Evolutionary conservation across 2,888 invertebrate species (phyloP), one percentile per base, ranked within the genome.

Genomic region (Cartodere bifasciata): DNA sequence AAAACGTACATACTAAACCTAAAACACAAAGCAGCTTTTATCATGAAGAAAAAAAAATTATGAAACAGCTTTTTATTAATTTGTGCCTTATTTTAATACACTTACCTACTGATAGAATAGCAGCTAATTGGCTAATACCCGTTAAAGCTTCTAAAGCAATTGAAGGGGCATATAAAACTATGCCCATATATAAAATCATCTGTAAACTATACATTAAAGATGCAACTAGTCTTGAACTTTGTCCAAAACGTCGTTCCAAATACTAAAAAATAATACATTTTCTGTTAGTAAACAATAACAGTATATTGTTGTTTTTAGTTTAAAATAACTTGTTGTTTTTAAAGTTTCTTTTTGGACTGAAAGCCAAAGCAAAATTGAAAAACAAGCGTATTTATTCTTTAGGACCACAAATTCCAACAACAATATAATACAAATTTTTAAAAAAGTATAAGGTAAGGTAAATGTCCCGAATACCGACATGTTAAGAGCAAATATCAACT

Each of bases 131-230:
- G 37, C 73, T 71, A 4, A 86, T 60, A n/a, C 84, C 84, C 2
- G 86, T 86, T 16, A 87, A 78, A 2, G 91, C 75, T 56, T 84
- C 83, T 12, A 95, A 57, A 0, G 92, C 91, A 41, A 95, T 65
- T 1, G 94, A 83, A 2, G 95, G 94, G 0, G 94, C 92, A 56
- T 87, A 95, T 5, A 95, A 61, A 11, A 91, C 94, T 44, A 95
- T 83, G 1, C 91, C 85, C 67, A 85, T 86, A 47, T 87, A 87
- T 12, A 88, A 63, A 43, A 90, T 72, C 80, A 91, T 85, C 64
- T 95, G 94, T 23, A 87, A 48, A 31, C 84, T 79, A 52, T 90
- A 94, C 0, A 83, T 78, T 29, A 87, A 49, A 2, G 91, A 88
- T 0, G 88, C 90, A 12, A 76, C 60, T 39, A 83, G 59, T 46